Percentiles rank a stretch among this genome's conserved stretches.
Evolutionary conservation across 2,888 invertebrate species (phyloP).

Genomic region (Prosopocoilus inquinatus): DNA sequence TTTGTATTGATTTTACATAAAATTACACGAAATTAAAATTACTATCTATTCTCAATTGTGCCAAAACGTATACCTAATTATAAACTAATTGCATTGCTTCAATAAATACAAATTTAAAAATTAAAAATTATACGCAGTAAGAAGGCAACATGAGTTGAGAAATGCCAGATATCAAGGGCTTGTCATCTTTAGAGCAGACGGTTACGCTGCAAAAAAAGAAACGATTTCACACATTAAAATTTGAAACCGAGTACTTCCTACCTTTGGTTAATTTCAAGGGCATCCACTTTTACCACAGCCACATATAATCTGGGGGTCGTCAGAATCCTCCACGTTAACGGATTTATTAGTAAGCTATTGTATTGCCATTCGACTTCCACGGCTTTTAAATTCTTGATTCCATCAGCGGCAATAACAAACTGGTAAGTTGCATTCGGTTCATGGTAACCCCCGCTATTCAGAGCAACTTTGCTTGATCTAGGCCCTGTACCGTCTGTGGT

Average conservation of each 20-base stretch:
- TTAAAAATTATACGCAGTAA: constrained; percentile 38
- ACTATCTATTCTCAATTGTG: too few relatives aligned
- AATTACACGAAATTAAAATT: too few relatives aligned
- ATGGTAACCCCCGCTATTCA: constrained; percentile 54
- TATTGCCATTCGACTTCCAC: constrained; percentile 78
- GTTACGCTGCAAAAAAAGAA: constrained; percentile 59
- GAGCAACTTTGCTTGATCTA: constrained; percentile 38
- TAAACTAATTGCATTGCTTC: constrained; percentile 1
- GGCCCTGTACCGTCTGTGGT: constrained; percentile 51
- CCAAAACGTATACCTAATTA: too few relatives aligned
- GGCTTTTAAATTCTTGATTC: constrained; percentile 63
- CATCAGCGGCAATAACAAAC: constrained; percentile 65
- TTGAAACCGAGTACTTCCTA: not conserved
- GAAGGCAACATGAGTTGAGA: constrained; percentile 52
- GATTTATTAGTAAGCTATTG: constrained; percentile 74
- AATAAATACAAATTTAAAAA: not conserved
- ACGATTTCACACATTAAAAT: too few relatives aligned
- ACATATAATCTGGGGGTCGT: constrained; percentile 73
- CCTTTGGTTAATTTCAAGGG: constrained; percentile 69
- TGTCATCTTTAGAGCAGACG: constrained; percentile 65
- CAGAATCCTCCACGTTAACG: constrained; percentile 78
- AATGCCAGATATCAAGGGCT: constrained; percentile 65
- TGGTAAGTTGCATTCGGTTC: constrained; percentile 71
- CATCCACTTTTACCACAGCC: constrained; percentile 68
- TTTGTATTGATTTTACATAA: too few relatives aligned